Conservation (phyloP, 2,113 vertebrate species). For the Tachuris rubrigastra region DNA sequence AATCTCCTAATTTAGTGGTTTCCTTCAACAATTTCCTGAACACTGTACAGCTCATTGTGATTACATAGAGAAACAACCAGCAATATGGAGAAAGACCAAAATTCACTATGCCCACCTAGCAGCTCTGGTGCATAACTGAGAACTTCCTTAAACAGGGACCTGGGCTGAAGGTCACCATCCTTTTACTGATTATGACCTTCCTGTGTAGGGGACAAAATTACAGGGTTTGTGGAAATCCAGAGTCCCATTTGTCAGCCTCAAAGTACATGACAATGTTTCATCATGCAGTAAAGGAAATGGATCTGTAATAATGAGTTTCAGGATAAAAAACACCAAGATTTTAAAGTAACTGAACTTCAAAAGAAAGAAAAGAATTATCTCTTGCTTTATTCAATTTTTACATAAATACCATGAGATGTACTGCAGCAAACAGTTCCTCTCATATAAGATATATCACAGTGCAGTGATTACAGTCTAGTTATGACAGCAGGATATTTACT, state of each 20-base stretch:
- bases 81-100: not conserved
- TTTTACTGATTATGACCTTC: not conserved
- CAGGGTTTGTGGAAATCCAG: not conserved
- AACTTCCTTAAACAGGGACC: not conserved
- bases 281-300: not conserved
- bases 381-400: not conserved
- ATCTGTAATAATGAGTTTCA: not conserved
- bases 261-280: not conserved
- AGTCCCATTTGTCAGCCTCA: not conserved
- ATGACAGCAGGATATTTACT: not conserved
- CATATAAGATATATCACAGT: not conserved
- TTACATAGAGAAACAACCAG: not conserved
- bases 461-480: not conserved
- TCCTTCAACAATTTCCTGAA: not conserved
- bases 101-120: not conserved
- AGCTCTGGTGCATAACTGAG: not conserved
- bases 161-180: not conserved
- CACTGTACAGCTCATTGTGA: not conserved
- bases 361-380: not conserved
- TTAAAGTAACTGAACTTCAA: not conserved
- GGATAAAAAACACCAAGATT: not conserved
- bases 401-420: not conserved
- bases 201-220: not conserved
- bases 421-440: not conserved
- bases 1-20: not conserved